A percentile compares a stretch with the other conserved stretches of the same genome.
Conservation (phyloP, 2,113 vertebrate species). For the Regulus satrapa region DNA sequence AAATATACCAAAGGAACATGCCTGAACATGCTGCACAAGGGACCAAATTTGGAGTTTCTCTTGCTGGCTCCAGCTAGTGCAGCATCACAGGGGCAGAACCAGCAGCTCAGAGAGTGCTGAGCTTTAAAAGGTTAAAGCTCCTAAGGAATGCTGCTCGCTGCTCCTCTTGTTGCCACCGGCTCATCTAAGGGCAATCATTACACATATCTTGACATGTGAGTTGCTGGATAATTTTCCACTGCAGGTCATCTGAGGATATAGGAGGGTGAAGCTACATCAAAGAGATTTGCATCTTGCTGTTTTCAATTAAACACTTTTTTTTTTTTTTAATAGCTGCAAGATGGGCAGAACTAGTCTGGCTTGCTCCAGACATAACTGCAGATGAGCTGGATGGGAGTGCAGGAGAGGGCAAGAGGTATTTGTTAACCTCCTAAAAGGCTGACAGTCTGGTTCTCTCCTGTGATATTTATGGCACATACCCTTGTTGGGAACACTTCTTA, state of each 20-base stretch:
- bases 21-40: background rate
- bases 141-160: background rate
- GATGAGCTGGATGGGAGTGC: background rate
- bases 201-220: constrained; percentile 23
- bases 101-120: background rate
- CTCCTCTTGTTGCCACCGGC: constrained; percentile 5
- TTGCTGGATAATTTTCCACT: constrained; percentile 61
- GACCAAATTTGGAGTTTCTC: background rate
- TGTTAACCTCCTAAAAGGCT: background rate
- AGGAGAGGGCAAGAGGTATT: background rate
- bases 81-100: background rate
- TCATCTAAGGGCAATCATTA: constrained; percentile 29
- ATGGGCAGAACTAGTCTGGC: constrained; percentile 35
- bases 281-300: constrained; percentile 49
- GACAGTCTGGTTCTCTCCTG: background rate
- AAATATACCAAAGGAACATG: background rate
- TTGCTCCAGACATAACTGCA: background rate
- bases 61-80: background rate
- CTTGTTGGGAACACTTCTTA: background rate
- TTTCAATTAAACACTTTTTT: constrained; percentile 48
- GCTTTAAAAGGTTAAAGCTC: constrained; percentile 56
- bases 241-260: constrained; percentile 52
- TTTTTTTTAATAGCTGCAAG: constrained; percentile 16
- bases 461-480: background rate
- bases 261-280: constrained; percentile 49